These are phyloP conservation scores for Cataglyphis rosenhaueri DNA, from an alignment of 2,888 invertebrate genomes.

Conservation along the genomic window DNA sequence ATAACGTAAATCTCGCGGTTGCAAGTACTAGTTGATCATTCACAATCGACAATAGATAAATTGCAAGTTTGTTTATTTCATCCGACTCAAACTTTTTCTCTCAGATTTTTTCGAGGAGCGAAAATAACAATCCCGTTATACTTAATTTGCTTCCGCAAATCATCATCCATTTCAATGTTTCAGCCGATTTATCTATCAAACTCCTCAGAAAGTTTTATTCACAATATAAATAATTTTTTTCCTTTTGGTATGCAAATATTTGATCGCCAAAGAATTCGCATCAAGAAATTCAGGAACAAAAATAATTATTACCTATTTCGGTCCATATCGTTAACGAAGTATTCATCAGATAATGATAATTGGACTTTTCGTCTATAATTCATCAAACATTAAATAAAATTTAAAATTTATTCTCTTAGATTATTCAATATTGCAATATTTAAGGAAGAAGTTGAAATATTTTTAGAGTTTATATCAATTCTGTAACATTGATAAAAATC, in stretches of 20 bases:
- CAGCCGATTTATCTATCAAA: not conserved
- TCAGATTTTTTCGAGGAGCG: not conserved
- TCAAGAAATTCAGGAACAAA: not conserved
- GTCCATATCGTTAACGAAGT: not conserved
- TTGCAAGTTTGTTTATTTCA: conserved; percentile 33
- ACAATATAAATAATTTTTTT: not conserved
- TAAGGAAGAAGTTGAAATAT: not conserved
- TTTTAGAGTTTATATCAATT: not conserved
- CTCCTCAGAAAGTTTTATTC: not conserved
- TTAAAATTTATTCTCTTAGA: not conserved
- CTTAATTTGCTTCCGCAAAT: conserved; percentile 5
- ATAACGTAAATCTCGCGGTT: conserved; percentile 42
- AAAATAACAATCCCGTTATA: conserved; percentile 43
- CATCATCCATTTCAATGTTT: not conserved
- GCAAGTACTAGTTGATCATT: conserved; percentile 39
- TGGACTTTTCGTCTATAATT: conserved; percentile 1
- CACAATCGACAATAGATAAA: conserved; percentile 62
- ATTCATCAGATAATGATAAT: not conserved
- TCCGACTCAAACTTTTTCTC: not conserved
- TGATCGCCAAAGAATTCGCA: not conserved
- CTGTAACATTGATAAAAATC: not conserved
- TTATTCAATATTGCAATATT: conserved; percentile 2
- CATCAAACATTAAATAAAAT: not conserved
- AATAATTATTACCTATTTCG: not conserved
- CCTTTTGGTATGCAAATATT: not conserved